A percentile compares a stretch with the other conserved stretches of the same genome.
Evolutionary conservation across 1,140 invertebrate genomes (phyloP).

Genomic region (Lucilia cuprina): DNA sequence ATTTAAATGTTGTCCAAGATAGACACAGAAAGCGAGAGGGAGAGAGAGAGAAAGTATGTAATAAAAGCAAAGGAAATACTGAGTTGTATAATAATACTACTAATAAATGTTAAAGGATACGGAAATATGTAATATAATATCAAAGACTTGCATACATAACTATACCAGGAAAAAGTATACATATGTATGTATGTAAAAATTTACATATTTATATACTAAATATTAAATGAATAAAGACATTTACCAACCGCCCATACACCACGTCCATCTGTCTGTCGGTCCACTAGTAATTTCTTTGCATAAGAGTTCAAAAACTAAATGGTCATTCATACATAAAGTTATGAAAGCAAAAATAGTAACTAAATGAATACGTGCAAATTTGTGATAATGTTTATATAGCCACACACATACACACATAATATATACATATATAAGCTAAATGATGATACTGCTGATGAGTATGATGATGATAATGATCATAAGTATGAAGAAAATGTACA

Average conservation of each 20-base stretch:
- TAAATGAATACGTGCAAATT: background rate
- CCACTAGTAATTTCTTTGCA: background rate
- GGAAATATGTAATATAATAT: conserved; percentile 7
- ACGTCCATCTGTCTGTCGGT: background rate
- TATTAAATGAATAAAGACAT: conserved; percentile 2
- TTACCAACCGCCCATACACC: background rate
- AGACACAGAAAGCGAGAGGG: background rate
- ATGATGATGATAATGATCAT: background rate
- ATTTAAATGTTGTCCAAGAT: background rate
- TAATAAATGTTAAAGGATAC: background rate
- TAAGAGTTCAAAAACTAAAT: background rate
- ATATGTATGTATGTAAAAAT: background rate
- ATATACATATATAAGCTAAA: background rate
- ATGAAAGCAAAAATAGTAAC: background rate
- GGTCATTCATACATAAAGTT: background rate
- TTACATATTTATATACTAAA: background rate
- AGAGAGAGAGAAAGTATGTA: background rate
- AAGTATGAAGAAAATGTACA: background rate
- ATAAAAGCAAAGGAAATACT: background rate
- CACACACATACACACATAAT: background rate
- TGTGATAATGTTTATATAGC: background rate
- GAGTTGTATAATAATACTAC: background rate
- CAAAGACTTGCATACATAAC: background rate
- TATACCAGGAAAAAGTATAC: background rate
- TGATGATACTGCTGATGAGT: too few relatives aligned